phyloP scores from a whole-genome alignment of 2,888 invertebrate genomes.

The Hololepta plana region DNA sequence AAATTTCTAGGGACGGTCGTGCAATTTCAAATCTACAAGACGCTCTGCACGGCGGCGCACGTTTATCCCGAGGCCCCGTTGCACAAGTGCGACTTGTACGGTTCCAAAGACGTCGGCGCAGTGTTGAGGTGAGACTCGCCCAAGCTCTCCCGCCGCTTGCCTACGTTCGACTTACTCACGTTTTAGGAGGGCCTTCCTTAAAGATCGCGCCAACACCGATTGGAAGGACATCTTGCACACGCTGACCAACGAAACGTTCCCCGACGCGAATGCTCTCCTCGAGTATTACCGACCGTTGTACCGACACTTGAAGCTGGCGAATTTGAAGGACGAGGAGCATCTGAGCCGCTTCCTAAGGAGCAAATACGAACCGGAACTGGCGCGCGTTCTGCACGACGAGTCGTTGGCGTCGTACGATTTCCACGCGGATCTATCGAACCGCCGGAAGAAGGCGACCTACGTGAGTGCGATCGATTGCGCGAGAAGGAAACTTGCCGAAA shows the following conservation, averaged over 20 bases:
- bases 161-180: too few species aligned
- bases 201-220: conserved; percentile 29
- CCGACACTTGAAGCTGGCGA: conserved; percentile 33
- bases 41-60: conserved; percentile 45
- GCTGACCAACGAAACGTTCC: conserved; percentile 34
- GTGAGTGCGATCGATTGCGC: too few species aligned
- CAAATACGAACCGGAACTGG: too few species aligned
- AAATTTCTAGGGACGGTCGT: conserved; percentile 46
- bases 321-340: too few species aligned
- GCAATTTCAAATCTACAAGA: conserved; percentile 57
- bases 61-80: conserved; percentile 39
- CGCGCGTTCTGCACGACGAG: too few species aligned
- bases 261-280: conserved; percentile 33
- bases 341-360: too few species aligned
- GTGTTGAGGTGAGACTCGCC: conserved; percentile 38
- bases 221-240: conserved; percentile 38
- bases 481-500: too few species aligned
- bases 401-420: too few species aligned
- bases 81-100: conserved; percentile 53
- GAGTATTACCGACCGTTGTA: conserved; percentile 38
- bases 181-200: too few species aligned
- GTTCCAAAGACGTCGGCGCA: conserved; percentile 46
- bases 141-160: too few species aligned
- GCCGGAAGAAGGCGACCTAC: too few species aligned
- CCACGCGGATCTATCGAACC: too few species aligned